phyloP scores from a whole-genome alignment of 2,888 invertebrate species.

The Zhengitettix transpicula region DNA sequence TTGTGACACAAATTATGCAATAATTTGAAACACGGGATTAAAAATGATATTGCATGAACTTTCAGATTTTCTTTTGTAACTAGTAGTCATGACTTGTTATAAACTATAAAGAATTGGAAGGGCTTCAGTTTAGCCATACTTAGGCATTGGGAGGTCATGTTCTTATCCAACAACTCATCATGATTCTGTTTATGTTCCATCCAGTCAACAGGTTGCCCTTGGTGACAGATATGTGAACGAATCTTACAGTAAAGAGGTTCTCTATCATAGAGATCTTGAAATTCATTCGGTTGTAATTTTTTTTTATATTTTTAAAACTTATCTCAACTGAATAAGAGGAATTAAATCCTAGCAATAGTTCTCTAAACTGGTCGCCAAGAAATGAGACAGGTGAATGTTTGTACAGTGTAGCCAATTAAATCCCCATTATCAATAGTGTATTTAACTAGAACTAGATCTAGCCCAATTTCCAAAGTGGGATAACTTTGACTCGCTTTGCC shows the following conservation, averaged over 20 bases:
- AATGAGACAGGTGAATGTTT: no score
- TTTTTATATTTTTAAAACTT: constrained; percentile 1
- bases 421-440: no score
- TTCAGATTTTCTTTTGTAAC: not conserved
- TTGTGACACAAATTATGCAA: not conserved
- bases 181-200: constrained; percentile 25
- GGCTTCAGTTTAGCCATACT: constrained; percentile 18
- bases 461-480: no score
- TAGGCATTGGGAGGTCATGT: constrained; percentile 26
- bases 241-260: constrained; percentile 30
- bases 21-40: not conserved
- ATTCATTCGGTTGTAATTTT: constrained; percentile 20
- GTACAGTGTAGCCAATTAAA: no score
- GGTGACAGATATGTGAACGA: constrained; percentile 28
- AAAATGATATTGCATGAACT: not conserved
- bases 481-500: no score
- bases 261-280: constrained; percentile 25
- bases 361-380: no score
- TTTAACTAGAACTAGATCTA: no score
- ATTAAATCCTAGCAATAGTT: no score
- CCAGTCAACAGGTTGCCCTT: constrained; percentile 29
- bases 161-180: constrained; percentile 23
- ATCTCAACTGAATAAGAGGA: no score
- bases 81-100: not conserved
- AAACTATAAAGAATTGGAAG: not conserved